Evolutionary conservation across 2,888 invertebrate genomes (phyloP).

Genomic region (Leptinotarsa peninsularis): DNA sequence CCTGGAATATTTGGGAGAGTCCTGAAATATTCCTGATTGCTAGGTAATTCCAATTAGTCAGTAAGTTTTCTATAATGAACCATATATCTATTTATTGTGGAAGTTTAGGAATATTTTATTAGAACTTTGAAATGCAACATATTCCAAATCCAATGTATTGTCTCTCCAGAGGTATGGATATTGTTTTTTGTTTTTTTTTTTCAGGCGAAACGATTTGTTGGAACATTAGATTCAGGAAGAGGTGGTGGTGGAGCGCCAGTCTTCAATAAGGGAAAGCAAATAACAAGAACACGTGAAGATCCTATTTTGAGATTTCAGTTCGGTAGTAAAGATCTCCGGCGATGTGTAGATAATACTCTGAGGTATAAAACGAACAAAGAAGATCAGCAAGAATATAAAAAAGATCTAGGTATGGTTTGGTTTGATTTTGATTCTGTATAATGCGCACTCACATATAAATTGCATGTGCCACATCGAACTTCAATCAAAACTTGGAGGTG

Average conservation of each 20-base stretch:
- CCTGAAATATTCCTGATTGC: too few species aligned
- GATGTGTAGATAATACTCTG: constrained; percentile 77
- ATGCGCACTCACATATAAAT: neutral
- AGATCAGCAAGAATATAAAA: constrained; percentile 71
- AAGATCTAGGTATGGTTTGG: constrained; percentile 70
- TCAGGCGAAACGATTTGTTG: constrained; percentile 61
- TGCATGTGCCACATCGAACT: too few species aligned
- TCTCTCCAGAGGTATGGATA: neutral
- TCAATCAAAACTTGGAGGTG: too few species aligned
- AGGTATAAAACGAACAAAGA: constrained; percentile 73
- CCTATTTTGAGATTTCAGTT: constrained; percentile 73
- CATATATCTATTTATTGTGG: too few species aligned
- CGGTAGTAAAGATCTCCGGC: constrained; percentile 72
- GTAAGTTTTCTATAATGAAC: too few species aligned
- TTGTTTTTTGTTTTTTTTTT: neutral
- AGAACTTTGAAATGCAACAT: too few species aligned
- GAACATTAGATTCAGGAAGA: constrained; percentile 57
- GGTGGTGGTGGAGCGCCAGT: constrained; percentile 64
- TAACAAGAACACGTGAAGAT: constrained; percentile 68
- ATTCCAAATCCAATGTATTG: too few species aligned
- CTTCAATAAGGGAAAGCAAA: constrained; percentile 60
- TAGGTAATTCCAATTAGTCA: too few species aligned
- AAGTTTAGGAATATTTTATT: too few species aligned
- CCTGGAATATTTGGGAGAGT: too few species aligned
- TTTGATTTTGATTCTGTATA: neutral